Percentiles rank a stretch among this genome's conserved stretches.
Conservation (phyloP, 2,797 vertebrate genomes). For the Gambusia yucatana region DNA sequence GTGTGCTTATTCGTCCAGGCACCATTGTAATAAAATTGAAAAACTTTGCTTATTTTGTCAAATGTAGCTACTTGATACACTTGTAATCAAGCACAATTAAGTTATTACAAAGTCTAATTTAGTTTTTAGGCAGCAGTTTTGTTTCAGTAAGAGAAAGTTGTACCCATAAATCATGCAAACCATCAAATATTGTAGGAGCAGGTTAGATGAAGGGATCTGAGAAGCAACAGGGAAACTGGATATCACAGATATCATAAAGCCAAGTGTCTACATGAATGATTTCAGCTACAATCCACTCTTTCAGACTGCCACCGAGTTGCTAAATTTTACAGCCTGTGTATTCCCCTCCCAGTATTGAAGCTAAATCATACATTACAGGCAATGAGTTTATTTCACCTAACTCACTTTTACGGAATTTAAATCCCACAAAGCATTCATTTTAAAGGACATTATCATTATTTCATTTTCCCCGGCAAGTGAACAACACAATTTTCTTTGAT, state of each 20-base stretch:
- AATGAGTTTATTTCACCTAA: slow-evolving; percentile 62
- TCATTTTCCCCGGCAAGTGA: slow-evolving; percentile 72
- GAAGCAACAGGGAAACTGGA: slow-evolving; percentile 30
- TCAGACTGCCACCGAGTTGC: slow-evolving; percentile 2
- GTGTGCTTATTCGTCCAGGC: neutral
- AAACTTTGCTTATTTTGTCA: neutral
- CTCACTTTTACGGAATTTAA: slow-evolving; percentile 55
- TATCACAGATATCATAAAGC: slow-evolving; percentile 18
- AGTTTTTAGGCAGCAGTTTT: neutral
- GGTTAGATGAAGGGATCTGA: slow-evolving; percentile 23
- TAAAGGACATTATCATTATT: slow-evolving; percentile 78
- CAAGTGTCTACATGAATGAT: slow-evolving; percentile 14
- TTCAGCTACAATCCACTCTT: slow-evolving; percentile 33
- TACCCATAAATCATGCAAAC: neutral
- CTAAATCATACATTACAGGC: slow-evolving; percentile 52
- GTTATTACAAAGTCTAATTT: neutral
- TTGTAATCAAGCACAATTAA: neutral
- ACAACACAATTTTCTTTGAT: slow-evolving; percentile 79
- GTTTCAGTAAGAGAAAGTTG: neutral
- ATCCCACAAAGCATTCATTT: slow-evolving; percentile 73
- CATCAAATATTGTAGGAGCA: slow-evolving; percentile 41
- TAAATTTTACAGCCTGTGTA: slow-evolving; percentile 3
- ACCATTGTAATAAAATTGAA: neutral
- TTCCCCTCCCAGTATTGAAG: slow-evolving; percentile 17
- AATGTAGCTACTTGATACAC: neutral